Percentiles rank a stretch among this genome's conserved stretches.
phyloP scores from a whole-genome alignment of 35 echinoderm and acorn worm species.

The Lytechinus pictus region DNA sequence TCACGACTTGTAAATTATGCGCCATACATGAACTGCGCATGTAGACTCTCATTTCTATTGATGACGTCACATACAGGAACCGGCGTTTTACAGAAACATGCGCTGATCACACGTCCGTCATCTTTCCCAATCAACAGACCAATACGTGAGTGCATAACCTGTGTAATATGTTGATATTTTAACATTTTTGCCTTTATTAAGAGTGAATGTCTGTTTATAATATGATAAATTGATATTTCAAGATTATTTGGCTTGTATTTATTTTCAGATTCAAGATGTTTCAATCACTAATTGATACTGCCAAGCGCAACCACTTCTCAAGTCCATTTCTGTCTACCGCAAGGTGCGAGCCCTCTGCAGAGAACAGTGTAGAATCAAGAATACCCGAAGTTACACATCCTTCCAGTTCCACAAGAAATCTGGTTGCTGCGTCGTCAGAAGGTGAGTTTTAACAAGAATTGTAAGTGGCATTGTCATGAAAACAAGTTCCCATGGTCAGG shows the following conservation, averaged over 20 bases:
- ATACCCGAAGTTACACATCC: slow-evolving; percentile 6
- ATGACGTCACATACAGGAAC: slow-evolving; percentile 52
- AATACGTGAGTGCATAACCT: not conserved
- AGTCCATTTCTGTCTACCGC: slow-evolving; percentile 83
- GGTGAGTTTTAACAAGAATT: slow-evolving; percentile 48
- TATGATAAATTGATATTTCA: not conserved
- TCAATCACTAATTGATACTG: slow-evolving; percentile 78
- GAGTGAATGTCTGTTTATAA: not conserved
- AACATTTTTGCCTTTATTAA: not conserved
- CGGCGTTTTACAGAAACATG: slow-evolving; percentile 50
- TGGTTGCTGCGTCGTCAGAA: slow-evolving; percentile 67
- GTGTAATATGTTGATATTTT: not conserved
- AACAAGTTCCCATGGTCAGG: too few relatives aligned
- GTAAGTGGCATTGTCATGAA: too few relatives aligned
- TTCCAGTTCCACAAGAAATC: slow-evolving; percentile 36
- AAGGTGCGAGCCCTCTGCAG: slow-evolving; percentile 61
- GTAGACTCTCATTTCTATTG: slow-evolving; percentile 18
- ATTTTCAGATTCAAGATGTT: slow-evolving; percentile 87
- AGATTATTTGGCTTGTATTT: not conserved
- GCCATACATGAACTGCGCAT: slow-evolving; percentile 37
- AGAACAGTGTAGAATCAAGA: not conserved
- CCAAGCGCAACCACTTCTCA: slow-evolving; percentile 85
- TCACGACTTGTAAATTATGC: not conserved
- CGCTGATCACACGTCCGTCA: slow-evolving; percentile 52
- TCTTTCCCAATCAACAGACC: not conserved